Percentiles rank a stretch among this genome's conserved stretches.
Conservation (phyloP, 2,797 vertebrate genomes). For the Takifugu ocellatus region DNA sequence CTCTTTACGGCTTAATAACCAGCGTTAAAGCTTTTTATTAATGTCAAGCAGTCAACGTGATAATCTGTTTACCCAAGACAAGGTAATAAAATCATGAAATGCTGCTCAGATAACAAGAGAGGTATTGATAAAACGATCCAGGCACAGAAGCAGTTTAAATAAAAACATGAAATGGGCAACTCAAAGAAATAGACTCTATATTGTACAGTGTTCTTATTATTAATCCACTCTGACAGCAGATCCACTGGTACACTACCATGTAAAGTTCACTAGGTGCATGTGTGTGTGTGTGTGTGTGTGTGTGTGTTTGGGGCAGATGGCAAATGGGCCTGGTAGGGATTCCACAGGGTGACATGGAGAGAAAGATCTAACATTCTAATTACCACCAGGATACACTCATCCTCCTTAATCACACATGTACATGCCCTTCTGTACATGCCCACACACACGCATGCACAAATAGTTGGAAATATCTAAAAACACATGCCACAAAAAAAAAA, state of each 20-base stretch:
- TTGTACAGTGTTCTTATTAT: too few species aligned
- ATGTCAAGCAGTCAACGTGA: conserved; percentile 25
- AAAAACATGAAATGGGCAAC: conserved; percentile 13
- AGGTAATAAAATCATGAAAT: conserved; percentile 26
- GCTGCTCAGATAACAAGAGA: conserved; percentile 34
- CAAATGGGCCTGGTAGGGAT: conserved; percentile 53
- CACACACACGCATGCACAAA: neutral
- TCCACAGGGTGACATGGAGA: conserved; percentile 47
- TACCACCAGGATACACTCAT: conserved; percentile 32
- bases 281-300: conserved; percentile 15
- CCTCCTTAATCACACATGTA: conserved; percentile 1
- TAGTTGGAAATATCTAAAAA: too few species aligned
- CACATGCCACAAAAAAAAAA: too few species aligned
- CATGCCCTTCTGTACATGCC: neutral
- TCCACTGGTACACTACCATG: neutral
- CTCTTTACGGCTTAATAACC: neutral
- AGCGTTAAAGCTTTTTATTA: neutral
- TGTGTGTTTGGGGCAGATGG: conserved; percentile 60
- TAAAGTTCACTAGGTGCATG: neutral
- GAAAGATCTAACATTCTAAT: conserved; percentile 47
- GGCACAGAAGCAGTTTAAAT: conserved; percentile 1
- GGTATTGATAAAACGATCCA: conserved; percentile 23
- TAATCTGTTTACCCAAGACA: conserved; percentile 23
- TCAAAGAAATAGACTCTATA: neutral
- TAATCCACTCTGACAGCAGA: conserved; percentile 11